Base-by-base conservation (phyloP, 2,113 vertebrate genomes). In the Anguilla rostrata region DNA sequence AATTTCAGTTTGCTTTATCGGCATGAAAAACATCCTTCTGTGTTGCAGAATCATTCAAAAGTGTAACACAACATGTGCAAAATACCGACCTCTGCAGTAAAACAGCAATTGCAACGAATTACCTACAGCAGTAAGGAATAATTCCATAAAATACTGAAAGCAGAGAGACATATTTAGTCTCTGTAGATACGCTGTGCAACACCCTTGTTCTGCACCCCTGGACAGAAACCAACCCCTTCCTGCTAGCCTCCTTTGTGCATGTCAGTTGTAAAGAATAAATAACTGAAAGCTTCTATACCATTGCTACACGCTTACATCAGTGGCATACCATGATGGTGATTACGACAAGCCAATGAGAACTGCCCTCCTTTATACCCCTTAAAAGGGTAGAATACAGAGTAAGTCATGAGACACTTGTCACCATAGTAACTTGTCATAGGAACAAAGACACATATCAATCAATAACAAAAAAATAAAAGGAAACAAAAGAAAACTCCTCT, bases 351-450 rank as follows among this genome's bases (percentile, higher is more conserved):
- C 34, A 85, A 40, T 80, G 16, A n/a, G 46, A 39, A 16, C 26
- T 9, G 11, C 22, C 60, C 53, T 3, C 49, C 5, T 81, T 81
- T 78, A 80, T 60, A 40, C 16, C 20, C 16, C 53, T 29, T 26
- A 34, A 4, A 80, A 85, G 75, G 49, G 18, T 78, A 79, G 78
- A 80, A 80, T 26, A 80, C 39, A 29, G 34, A 26, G 78, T 15
- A 43, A 18, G 49, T 80, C 46, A 22, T 82, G 84, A 34, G 34
- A 85, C 29, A 71, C 16, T 46, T 80, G 46, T 85, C 84, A 6
- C 84, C 75, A 85, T 85, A 80, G 84, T 41, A 15, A 85, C 84
- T 6, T 85, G 71, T 85, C 75, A 85, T 80, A 40, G 46, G 39
- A 57, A 49, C n/a, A 80, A 81, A 41, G 39, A 12, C 75, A 75